These are phyloP conservation scores for Apamea epomidion DNA, from an alignment of 2,888 invertebrate species.

Conservation along the genomic window DNA sequence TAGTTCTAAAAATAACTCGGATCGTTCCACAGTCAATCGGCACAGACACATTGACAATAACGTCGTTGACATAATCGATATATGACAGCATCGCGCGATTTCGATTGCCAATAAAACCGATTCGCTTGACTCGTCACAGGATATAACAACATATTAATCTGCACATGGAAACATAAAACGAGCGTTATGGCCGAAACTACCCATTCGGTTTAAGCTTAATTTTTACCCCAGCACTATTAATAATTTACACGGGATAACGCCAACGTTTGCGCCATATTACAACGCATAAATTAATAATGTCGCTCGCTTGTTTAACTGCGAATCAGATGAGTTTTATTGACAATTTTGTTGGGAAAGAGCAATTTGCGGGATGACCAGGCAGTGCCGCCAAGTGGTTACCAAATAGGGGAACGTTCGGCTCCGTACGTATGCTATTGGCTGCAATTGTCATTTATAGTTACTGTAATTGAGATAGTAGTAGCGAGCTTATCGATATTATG, in stretches of 20 bases:
- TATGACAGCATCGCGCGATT: constrained; percentile 59
- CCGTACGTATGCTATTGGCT: constrained; percentile 71
- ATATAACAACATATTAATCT: constrained; percentile 87
- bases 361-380: constrained; percentile 89
- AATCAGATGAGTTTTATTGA: constrained; percentile 91
- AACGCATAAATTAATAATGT: constrained; percentile 91
- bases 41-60: constrained; percentile 48
- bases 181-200: constrained; percentile 88
- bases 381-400: constrained; percentile 88
- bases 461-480: constrained; percentile 77
- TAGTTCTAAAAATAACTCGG: constrained; percentile 47
- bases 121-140: constrained; percentile 77
- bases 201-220: constrained; percentile 90
- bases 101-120: constrained; percentile 74
- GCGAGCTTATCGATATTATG: constrained; percentile 67
- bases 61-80: constrained; percentile 59
- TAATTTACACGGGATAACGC: constrained; percentile 90
- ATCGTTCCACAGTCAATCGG: constrained; percentile 31
- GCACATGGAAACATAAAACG: constrained; percentile 87
- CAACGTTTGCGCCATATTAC: constrained; percentile 90
- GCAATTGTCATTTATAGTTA: constrained; percentile 81
- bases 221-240: constrained; percentile 90
- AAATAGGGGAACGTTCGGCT: constrained; percentile 82
- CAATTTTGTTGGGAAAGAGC: constrained; percentile 90
- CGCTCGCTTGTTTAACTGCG: constrained; percentile 90